Conservation (phyloP, 1,140 invertebrate species). For the Caenorhabditis latens region DNA sequence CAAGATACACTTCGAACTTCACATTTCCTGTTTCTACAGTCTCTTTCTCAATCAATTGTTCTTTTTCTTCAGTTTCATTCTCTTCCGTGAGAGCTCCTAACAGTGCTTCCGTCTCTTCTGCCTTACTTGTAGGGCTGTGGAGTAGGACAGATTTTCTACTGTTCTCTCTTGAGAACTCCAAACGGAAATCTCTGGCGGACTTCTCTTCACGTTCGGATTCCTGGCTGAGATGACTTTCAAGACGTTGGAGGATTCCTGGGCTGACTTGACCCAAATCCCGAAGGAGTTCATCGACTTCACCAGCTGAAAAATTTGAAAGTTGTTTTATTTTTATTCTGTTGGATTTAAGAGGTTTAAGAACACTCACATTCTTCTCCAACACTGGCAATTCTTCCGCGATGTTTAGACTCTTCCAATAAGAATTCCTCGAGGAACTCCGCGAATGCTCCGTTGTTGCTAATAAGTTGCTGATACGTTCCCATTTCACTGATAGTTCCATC, state of each 20-base stretch:
- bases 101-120: constrained; percentile 54
- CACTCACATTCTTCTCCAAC: constrained; percentile 73
- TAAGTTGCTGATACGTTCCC: constrained; percentile 72
- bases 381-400: constrained; percentile 70
- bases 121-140: constrained; percentile 1
- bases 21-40: constrained; percentile 73
- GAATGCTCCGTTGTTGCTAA: constrained; percentile 70
- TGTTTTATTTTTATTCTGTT: neutral
- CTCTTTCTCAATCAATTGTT: constrained; percentile 71
- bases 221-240: constrained; percentile 65
- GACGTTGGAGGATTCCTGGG: constrained; percentile 54
- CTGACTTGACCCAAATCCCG: constrained; percentile 62
- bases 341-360: neutral
- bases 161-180: constrained; percentile 29
- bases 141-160: neutral
- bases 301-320: constrained; percentile 57
- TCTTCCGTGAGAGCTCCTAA: neutral
- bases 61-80: neutral
- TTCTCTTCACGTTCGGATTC: neutral
- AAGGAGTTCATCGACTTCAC: constrained; percentile 72
- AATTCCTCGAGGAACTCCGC: constrained; percentile 74
- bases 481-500: constrained; percentile 71
- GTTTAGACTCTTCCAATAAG: constrained; percentile 72
- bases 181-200: neutral
- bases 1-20: constrained; percentile 73